These are phyloP conservation scores for Parnassius orleans DNA, from an alignment of 2,888 invertebrate genomes.

Conservation along the genomic window DNA sequence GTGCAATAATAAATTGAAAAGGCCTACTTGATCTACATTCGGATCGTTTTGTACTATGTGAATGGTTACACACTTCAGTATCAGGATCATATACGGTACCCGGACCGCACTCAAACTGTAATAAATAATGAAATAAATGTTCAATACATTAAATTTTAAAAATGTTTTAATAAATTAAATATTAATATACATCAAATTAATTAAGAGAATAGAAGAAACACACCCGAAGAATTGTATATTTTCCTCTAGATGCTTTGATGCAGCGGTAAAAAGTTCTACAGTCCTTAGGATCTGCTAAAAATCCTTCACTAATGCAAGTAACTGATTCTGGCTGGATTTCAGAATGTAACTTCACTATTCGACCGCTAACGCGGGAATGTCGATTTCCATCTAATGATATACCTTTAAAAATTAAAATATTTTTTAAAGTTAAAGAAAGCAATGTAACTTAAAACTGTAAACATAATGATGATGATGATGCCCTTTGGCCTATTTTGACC, in stretches of 20 bases:
- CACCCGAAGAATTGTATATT: conserved; percentile 79
- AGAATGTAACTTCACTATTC: conserved; percentile 65
- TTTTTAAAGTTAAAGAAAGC: neutral
- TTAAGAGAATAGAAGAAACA: neutral
- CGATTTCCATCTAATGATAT: conserved; percentile 24
- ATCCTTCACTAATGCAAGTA: conserved; percentile 85
- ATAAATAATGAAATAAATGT: conserved; percentile 28
- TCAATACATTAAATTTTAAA: too few relatives aligned
- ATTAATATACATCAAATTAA: neutral
- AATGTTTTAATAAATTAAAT: too few relatives aligned
- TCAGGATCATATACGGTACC: conserved; percentile 88
- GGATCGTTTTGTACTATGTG: conserved; percentile 83
- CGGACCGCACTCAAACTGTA: conserved; percentile 86
- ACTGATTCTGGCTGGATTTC: conserved; percentile 64
- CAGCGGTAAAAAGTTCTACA: conserved; percentile 89
- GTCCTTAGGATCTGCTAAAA: conserved; percentile 85
- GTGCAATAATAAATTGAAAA: conserved; percentile 24
- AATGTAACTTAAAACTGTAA: neutral
- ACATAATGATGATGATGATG: too few relatives aligned
- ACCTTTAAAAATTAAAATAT: conserved; percentile 5
- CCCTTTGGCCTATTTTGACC: too few relatives aligned
- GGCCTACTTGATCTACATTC: conserved; percentile 80
- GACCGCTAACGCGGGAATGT: conserved; percentile 40
- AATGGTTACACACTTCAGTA: conserved; percentile 85
- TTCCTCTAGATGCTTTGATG: conserved; percentile 80